These are phyloP conservation scores for Ctenosaura bakeri DNA, from an alignment of 2,797 vertebrate genomes.

Conservation along the genomic window DNA sequence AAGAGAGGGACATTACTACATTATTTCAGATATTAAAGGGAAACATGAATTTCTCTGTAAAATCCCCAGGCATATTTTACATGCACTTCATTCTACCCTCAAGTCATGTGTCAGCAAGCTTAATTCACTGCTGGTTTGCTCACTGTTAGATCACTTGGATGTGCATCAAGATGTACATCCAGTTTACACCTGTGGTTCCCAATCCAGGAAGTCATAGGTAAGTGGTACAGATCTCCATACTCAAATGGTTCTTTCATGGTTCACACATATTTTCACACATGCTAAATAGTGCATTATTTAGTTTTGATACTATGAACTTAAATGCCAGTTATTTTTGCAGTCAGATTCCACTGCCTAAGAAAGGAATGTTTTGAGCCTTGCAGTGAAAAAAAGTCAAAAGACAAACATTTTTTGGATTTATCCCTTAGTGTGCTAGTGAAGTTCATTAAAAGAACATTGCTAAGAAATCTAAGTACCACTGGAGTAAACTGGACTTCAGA, in stretches of 20 bases:
- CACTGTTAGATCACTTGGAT: neutral
- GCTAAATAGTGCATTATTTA: neutral
- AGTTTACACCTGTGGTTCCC: neutral
- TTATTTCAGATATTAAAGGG: neutral
- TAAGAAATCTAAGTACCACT: neutral
- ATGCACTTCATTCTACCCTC: neutral
- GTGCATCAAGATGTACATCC: neutral
- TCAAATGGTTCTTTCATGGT: neutral
- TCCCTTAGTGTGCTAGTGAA: neutral
- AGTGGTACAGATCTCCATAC: neutral
- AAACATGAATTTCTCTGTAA: neutral
- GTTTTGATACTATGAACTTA: neutral
- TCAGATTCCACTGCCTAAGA: neutral
- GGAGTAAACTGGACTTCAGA: neutral
- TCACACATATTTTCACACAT: neutral
- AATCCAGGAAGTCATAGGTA: neutral
- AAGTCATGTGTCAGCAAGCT: neutral
- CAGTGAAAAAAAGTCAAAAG: neutral
- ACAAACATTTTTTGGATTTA: neutral
- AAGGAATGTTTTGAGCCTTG: neutral
- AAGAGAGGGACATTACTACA: neutral
- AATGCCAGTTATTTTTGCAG: neutral
- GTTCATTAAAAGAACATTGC: neutral
- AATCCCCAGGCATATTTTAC: neutral
- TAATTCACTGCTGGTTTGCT: neutral